Base-by-base conservation (phyloP, 2,888 invertebrate genomes). In the Steinernema scapterisci region DNA sequence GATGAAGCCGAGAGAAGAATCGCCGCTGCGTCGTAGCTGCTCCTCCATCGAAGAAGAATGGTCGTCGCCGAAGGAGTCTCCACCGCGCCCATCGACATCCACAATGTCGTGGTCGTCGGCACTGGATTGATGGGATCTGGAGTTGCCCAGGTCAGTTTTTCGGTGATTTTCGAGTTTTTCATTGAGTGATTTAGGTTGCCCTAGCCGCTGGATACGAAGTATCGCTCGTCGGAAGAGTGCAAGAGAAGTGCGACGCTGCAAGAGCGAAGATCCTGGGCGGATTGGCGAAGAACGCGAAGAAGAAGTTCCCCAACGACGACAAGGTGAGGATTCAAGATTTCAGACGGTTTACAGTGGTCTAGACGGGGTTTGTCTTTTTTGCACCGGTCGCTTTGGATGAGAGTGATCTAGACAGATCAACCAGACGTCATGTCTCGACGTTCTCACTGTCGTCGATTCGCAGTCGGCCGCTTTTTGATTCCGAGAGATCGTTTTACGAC, bases 161-260 rank as follows among this genome's bases (percentile, higher is more conserved):
- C 2, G 19, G 23, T 48, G 3, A 5, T 48, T 48, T 19, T 48
- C 13, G 19, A 5, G 48, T 3, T 38, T 38, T 38, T 3, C 3
- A 38, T 25, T 2, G n/a, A 54, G 45, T 23, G 43, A 73, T 82
- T 25, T 75, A 94, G 94, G 93, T 94, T 71, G 92, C 93, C 80
- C 93, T 94, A 44, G 92, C 93, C 89, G 92, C 92, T 44, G 94
- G 94, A 16, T 93, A 93, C 85, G 91, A 91, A 87, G 94, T 95
- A 6, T 92, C 92, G 5, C 88, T 95, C 38, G 92, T 94, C 0
- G 95, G 95, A 87, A 90, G 93, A 19, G 92, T 91, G 79, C 89
- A 91, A 0, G 92, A 92, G 48, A 90, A 93, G 16, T 89, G 94
- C 16, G 90, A 91, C 52, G 93, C 93, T 87, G 91, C 94, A 0